Conservation (phyloP, 1,140 invertebrate genomes). For the Cydia strobilella region DNA sequence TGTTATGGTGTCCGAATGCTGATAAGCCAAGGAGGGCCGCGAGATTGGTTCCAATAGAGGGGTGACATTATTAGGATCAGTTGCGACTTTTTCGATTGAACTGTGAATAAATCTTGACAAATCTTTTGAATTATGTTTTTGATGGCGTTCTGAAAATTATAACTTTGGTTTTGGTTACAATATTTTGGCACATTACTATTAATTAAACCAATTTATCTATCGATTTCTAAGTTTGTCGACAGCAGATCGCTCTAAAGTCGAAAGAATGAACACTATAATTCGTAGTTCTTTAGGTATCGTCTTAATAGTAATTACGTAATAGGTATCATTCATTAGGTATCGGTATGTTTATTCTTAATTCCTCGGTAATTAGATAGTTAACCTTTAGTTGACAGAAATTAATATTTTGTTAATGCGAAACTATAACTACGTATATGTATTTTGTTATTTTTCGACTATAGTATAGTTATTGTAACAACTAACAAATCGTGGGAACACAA, state of each 20-base stretch:
- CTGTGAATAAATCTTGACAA: slow-evolving; percentile 43
- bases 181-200: slow-evolving; percentile 44
- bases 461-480: neutral
- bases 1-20: slow-evolving; percentile 80
- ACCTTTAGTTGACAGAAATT: slow-evolving; percentile 27
- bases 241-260: too few species aligned
- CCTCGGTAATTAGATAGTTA: too few species aligned
- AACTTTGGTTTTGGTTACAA: neutral
- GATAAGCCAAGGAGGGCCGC: slow-evolving; percentile 75
- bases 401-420: neutral
- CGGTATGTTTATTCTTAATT: too few species aligned
- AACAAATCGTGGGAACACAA: slow-evolving; percentile 60
- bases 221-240: too few species aligned
- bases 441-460: neutral
- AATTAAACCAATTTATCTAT: neutral
- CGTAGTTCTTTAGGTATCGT: too few species aligned
- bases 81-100: slow-evolving; percentile 51
- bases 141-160: neutral
- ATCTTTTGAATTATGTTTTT: slow-evolving; percentile 29
- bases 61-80: slow-evolving; percentile 66
- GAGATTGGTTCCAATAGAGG: slow-evolving; percentile 67
- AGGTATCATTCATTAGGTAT: too few species aligned
- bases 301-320: too few species aligned
- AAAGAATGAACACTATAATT: too few species aligned
- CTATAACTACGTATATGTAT: neutral